Conservation (phyloP, 2,113 vertebrate species). For the Eupsittula cactorum region DNA sequence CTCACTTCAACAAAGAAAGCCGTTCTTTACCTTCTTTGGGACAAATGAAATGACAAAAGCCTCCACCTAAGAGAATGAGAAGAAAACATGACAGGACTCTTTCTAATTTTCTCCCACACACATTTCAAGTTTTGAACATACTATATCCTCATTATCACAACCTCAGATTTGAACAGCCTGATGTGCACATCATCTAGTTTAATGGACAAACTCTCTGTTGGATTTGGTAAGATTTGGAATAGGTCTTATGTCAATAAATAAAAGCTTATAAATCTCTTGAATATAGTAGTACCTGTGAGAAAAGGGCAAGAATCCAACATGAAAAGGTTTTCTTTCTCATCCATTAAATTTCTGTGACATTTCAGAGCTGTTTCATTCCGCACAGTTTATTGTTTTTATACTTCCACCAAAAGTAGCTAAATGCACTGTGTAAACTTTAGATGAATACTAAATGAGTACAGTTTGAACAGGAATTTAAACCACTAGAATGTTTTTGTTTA, state of each 20-base stretch:
- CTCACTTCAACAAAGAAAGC: not conserved
- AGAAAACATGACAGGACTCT: rapidly evolving
- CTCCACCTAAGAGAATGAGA: not conserved
- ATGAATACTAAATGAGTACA: not conserved
- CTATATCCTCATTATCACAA: not conserved
- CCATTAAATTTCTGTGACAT: not conserved
- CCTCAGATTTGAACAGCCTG: not conserved
- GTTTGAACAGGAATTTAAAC: not conserved
- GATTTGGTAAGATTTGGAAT: not conserved
- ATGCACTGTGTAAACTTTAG: not conserved
- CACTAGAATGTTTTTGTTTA: not conserved
- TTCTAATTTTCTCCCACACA: rapidly evolving
- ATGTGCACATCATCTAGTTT: not conserved
- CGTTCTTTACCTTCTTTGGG: not conserved
- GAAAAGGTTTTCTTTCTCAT: not conserved
- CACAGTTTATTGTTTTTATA: not conserved
- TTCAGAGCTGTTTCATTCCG: not conserved
- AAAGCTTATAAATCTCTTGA: not conserved
- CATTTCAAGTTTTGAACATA: not conserved
- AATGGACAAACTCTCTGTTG: not conserved
- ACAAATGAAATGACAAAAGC: not conserved
- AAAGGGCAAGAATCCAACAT: not conserved
- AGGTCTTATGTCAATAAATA: not conserved
- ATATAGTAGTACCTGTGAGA: not conserved
- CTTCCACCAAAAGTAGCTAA: not conserved